Percentiles rank a stretch among this genome's conserved stretches.
Evolutionary conservation across 2,888 invertebrate species (phyloP).

Genomic region (Brenthis ino): DNA sequence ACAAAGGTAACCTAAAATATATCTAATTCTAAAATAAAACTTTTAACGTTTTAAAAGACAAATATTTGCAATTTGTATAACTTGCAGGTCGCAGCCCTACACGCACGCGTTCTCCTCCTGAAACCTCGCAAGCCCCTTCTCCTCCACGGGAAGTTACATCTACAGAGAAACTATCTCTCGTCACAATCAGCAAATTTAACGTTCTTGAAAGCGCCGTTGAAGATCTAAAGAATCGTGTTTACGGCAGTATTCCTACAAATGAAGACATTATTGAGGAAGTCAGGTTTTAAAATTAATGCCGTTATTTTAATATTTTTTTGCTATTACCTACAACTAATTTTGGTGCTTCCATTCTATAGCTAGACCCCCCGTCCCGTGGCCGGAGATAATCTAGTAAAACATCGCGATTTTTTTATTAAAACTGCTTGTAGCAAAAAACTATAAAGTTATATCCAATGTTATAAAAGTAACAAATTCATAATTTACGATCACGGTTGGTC

Average conservation of each 20-base stretch:
- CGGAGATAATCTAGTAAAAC: too few species aligned
- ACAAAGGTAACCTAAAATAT: conserved; percentile 45
- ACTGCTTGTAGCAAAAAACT: too few species aligned
- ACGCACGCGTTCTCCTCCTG: conserved; percentile 34
- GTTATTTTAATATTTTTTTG: background rate
- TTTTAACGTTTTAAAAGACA: background rate
- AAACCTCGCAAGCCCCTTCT: conserved; percentile 19
- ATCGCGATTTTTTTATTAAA: too few species aligned
- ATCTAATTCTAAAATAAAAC: background rate
- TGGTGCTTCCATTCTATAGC: too few species aligned
- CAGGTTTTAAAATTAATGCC: conserved; percentile 49
- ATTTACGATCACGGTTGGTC: too few species aligned
- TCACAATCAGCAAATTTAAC: conserved; percentile 72
- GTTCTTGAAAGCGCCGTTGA: conserved; percentile 62
- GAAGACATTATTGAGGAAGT: conserved; percentile 71
- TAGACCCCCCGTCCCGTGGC: too few species aligned
- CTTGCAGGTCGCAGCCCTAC: conserved; percentile 34
- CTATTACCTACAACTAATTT: too few species aligned
- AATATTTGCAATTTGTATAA: background rate
- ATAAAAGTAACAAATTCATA: too few species aligned
- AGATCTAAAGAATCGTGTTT: conserved; percentile 66
- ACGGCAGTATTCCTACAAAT: conserved; percentile 69
- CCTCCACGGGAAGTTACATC: conserved; percentile 37
- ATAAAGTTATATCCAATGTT: too few species aligned
- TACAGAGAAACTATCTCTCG: conserved; percentile 66